Base-by-base conservation (phyloP, 1,140 invertebrate species). In the Caenorhabditis inopinata region DNA sequence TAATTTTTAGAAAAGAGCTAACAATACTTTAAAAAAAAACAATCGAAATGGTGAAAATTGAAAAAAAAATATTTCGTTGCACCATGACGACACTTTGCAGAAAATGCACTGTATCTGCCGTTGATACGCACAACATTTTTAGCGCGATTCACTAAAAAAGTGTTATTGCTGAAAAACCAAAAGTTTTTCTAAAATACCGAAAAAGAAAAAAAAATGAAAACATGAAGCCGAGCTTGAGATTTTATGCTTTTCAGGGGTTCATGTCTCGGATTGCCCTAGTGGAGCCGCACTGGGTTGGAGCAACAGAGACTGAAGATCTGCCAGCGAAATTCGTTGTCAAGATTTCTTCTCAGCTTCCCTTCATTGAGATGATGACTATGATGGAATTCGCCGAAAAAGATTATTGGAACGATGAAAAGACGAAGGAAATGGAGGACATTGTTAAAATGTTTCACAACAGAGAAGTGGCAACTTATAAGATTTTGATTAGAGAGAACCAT, bases 161-260 rank as follows among this genome's bases (percentile, higher is more conserved):
- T n/a, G n/a, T n/a, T n/a, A n/a, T n/a, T n/a, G n/a, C n/a, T n/a
- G n/a, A n/a, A n/a, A n/a, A n/a, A n/a, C n/a, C n/a, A n/a, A n/a
- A n/a, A n/a, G n/a, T n/a, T n/a, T n/a, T n/a, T n/a, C n/a, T n/a
- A n/a, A n/a, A n/a, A n/a, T n/a, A n/a, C n/a, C n/a, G n/a, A n/a
- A n/a, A n/a, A n/a, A n/a, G n/a, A n/a, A n/a, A n/a, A n/a, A n/a
- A n/a, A n/a, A n/a, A n/a, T n/a, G n/a, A n/a, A n/a, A n/a, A n/a
- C n/a, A n/a, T n/a, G n/a, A n/a, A n/a, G n/a, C n/a, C n/a, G n/a
- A n/a, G n/a, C n/a, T n/a, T n/a, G n/a, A n/a, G n/a, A n/a, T n/a
- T n/a, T n/a, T n/a, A n/a, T n/a, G n/a, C n/a, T n/a, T 42, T 62
- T 45, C 38, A 78, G 76, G 76, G 76, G 7, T 78, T 78, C 51